Evolutionary conservation across 2,797 vertebrate genomes (phyloP).

Genomic region (Mallotus villosus): DNA sequence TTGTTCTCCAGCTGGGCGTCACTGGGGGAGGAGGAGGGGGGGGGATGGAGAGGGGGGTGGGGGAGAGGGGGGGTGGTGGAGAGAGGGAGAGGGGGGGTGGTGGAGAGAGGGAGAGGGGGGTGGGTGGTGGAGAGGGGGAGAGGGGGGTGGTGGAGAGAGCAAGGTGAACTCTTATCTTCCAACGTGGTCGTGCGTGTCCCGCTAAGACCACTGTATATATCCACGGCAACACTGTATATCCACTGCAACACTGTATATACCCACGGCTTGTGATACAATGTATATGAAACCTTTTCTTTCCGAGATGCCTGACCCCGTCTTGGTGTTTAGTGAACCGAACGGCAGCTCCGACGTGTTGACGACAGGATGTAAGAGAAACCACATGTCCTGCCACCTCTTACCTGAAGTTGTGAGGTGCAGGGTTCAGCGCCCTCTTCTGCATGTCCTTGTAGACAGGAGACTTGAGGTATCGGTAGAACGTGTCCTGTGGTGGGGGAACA

Average conservation of each 20-base stretch:
- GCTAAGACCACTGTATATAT: no score
- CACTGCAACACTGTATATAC: no score
- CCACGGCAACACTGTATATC: no score
- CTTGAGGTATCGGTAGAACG: slow-evolving; percentile 94
- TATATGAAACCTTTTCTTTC: no score
- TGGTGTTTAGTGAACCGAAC: no score
- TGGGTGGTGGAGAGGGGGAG: not conserved
- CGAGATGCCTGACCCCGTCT: no score
- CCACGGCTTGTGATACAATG: no score
- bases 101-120: no score
- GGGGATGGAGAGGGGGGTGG: not conserved
- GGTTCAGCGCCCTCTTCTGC: slow-evolving; percentile 85
- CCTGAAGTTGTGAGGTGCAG: slow-evolving; percentile 84
- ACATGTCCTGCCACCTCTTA: slow-evolving; percentile 57
- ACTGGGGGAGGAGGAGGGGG: slow-evolving; percentile 42
- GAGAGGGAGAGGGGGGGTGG: not conserved
- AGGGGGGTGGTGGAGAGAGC: no score
- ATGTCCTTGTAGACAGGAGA: slow-evolving; percentile 95
- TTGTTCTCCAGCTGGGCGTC: slow-evolving; percentile 79
- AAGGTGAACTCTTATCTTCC: no score
- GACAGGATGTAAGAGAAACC: not conserved
- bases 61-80: not conserved
- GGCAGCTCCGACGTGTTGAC: not conserved
- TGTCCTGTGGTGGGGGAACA: slow-evolving; percentile 77
- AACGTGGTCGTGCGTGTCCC: no score